Evolutionary conservation across 35 echinoderm and acorn worm species (phyloP), one percentile per base, ranked within the genome.

Genomic region (Strongylocentrotus purpuratus): DNA sequence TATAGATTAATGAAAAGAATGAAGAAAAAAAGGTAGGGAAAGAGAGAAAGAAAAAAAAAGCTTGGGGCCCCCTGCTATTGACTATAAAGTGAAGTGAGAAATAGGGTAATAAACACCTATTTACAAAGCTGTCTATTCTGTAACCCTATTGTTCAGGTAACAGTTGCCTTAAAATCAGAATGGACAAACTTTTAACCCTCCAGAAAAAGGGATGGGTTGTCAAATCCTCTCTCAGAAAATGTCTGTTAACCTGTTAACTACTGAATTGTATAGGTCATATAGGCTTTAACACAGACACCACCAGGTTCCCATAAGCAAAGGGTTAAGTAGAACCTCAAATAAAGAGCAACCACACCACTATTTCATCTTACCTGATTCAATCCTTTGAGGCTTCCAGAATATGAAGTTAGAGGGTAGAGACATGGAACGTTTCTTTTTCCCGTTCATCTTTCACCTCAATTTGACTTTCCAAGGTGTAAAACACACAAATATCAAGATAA

Each of bases 31-130:
- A 59, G 11, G 11, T 10, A 59, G 11, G 9, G 5, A 14, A 2
- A 12, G 4, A 12, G 17, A 59, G 9, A 17, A 78, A 78, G 4
- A 78, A 78, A 78, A 78, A 59, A 59, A 59, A 25, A n/a, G 65
- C 65, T n/a, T 25, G 65, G 20, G 65, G 65, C 28, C 22, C 9
- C 20, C 2, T 78, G 65, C 65, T 78, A 28, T 78, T 78, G 65
- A 78, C 28, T 4, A 18, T 59, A 78, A 78, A 78, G 65, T 78
- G 65, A 78, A 78, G 7, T 11, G 28, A 5, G 65, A 78, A 78
- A 78, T n/a, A 78, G 65, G 20, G 65, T 22, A 78, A 78, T 78
- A 78, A 78, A 78, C 65, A 78, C 65, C 65, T 78, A 78, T 78
- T 78, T 22, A 78, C 20, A 78, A 78, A 78, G 65, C 25, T 78